Percentiles rank a stretch among this genome's conserved stretches.
Evolutionary conservation across 2,888 invertebrate genomes (phyloP).

Genomic region (Chelonus formosanus): DNA sequence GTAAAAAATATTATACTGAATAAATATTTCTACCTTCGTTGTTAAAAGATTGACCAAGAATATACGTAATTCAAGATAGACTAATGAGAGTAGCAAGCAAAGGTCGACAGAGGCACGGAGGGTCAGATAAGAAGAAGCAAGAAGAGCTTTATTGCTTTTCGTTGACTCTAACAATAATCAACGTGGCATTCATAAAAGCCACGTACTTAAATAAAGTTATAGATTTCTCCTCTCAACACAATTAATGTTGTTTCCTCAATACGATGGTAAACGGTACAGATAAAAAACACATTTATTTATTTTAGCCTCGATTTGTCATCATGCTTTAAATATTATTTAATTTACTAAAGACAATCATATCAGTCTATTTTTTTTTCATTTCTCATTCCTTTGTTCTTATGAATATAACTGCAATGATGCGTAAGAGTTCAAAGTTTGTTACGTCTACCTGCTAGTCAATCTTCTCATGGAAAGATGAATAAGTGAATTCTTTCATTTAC

Average conservation of each 20-base stretch:
- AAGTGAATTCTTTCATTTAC: slow-evolving; percentile 2
- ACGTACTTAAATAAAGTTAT: not conserved
- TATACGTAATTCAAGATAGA: slow-evolving; percentile 33
- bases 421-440: slow-evolving; percentile 22
- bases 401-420: slow-evolving; percentile 16
- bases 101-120: slow-evolving; percentile 27
- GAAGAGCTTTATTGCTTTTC: slow-evolving; percentile 14
- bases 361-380: slow-evolving; percentile 2
- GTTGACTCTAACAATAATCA: slow-evolving; percentile 5
- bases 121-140: slow-evolving; percentile 33
- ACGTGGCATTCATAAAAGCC: slow-evolving; percentile 10
- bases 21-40: slow-evolving; percentile 14
- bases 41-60: slow-evolving; percentile 5
- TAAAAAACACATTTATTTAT: slow-evolving; percentile 14
- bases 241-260: slow-evolving; percentile 11
- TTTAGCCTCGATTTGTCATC: slow-evolving; percentile 23
- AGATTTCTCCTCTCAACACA: slow-evolving; percentile 1
- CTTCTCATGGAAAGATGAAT: not conserved
- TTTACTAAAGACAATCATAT: not conserved
- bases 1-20: slow-evolving; percentile 8
- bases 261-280: not conserved
- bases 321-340: not conserved
- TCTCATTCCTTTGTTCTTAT: slow-evolving; percentile 18
- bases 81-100: slow-evolving; percentile 34
- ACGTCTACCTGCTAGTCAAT: slow-evolving; percentile 12